Conservation (phyloP, 1,140 invertebrate genomes). For the Delia radicum region DNA sequence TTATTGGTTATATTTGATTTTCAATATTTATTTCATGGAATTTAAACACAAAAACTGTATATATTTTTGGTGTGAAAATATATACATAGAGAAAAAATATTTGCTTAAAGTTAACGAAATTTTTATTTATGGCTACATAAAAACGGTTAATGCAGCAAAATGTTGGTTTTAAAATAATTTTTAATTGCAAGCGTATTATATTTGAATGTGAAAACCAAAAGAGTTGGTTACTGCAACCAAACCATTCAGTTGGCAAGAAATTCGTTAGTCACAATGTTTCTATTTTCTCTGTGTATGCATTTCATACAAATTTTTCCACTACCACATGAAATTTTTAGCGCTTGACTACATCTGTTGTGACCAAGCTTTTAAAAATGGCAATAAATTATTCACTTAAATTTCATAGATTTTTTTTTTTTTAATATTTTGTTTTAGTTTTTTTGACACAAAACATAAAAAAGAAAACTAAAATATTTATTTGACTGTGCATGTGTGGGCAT, state of each 20-base stretch:
- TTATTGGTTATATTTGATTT: too few species aligned
- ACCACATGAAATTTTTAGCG: constrained; percentile 1
- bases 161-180: not conserved
- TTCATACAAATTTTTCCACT: not conserved
- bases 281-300: not conserved
- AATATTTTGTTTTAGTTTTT: not conserved
- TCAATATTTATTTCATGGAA: too few species aligned
- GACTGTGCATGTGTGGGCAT: too few species aligned
- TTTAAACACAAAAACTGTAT: too few species aligned
- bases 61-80: too few species aligned
- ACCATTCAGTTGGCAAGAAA: too few species aligned
- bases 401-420: not conserved
- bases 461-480: not conserved
- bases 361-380: constrained; percentile 9
- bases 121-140: not conserved
- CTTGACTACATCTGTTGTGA: constrained; percentile 20
- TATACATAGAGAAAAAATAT: too few species aligned
- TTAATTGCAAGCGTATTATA: too few species aligned
- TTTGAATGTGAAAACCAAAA: too few species aligned
- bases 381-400: constrained; percentile 21
- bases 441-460: not conserved
- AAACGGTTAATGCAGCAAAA: not conserved
- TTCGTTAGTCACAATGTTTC: not conserved
- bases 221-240: too few species aligned
- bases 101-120: not conserved